phyloP scores from a whole-genome alignment of 2,113 vertebrate species.

The Paracyprichromis sp. region DNA sequence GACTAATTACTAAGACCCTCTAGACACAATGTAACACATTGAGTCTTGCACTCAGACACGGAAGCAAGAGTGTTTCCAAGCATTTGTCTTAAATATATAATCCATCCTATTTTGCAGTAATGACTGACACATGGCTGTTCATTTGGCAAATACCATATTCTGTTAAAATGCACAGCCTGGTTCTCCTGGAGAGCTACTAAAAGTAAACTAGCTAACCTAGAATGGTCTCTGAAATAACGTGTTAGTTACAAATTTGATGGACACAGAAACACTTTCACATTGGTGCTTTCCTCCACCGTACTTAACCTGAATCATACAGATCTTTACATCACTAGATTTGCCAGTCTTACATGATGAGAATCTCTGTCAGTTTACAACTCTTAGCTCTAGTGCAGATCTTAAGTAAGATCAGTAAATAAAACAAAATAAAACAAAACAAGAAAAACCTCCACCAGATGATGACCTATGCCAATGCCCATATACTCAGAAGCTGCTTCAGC shows the following conservation, averaged over 20 bases:
- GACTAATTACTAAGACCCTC: conserved; percentile 35
- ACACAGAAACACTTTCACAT: neutral
- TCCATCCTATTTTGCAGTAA: neutral
- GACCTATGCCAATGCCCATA: neutral
- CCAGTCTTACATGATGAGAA: neutral
- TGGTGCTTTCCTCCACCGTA: neutral
- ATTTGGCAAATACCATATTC: neutral
- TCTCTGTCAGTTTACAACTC: neutral
- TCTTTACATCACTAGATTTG: neutral
- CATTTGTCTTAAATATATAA: neutral
- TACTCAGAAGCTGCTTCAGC: neutral
- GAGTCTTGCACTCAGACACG: neutral
- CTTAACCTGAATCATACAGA: neutral
- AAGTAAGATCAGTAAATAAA: neutral
- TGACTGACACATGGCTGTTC: neutral
- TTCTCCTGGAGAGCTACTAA: neutral
- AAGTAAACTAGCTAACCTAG: neutral
- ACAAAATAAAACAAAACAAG: neutral
- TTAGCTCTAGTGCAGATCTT: neutral
- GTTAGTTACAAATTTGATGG: neutral
- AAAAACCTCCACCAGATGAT: neutral
- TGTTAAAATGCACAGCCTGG: neutral
- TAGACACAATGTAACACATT: conserved; percentile 3
- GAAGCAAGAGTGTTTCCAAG: neutral
- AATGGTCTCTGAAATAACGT: neutral